Evolutionary conservation across 92 coral and sea anemone genomes (phyloP).

Genomic region (Porites cylindrica): DNA sequence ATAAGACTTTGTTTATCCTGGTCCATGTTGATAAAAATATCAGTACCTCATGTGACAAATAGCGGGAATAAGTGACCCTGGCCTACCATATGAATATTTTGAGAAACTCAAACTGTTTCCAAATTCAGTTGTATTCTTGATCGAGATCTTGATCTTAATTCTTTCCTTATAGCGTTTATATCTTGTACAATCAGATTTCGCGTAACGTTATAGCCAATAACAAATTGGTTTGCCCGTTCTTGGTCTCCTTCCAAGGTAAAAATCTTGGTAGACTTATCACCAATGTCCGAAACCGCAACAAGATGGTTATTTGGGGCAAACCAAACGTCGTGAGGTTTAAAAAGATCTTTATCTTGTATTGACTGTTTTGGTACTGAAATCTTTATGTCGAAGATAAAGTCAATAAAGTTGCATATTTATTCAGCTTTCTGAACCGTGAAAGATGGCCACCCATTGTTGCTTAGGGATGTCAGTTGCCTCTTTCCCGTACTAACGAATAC

Average conservation of each 20-base stretch:
- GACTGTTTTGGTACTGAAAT: no score
- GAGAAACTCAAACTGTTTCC: slow-evolving; percentile 22
- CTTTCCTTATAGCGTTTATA: not conserved
- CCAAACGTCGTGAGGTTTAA: slow-evolving; percentile 24
- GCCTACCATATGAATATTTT: slow-evolving; percentile 8
- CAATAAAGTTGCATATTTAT: not conserved
- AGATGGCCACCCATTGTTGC: slow-evolving; percentile 10
- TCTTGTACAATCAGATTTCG: slow-evolving; percentile 5
- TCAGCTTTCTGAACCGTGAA: slow-evolving; percentile 1
- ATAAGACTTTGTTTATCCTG: slow-evolving; percentile 15
- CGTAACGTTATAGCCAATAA: not conserved
- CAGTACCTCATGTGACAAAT: not conserved
- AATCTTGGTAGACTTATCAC: slow-evolving; percentile 20
- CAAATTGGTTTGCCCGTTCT: slow-evolving; percentile 19
- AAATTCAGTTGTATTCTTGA: not conserved
- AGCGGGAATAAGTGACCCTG: slow-evolving; percentile 18
- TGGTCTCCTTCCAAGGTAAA: slow-evolving; percentile 4
- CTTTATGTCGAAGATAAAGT: no score
- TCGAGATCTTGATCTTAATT: not conserved
- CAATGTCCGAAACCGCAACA: slow-evolving; percentile 19
- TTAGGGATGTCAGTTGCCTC: not conserved
- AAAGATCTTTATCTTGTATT: not conserved
- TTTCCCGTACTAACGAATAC: slow-evolving; percentile 3
- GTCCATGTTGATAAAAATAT: slow-evolving; percentile 33
- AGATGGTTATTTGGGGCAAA: slow-evolving; percentile 43